phyloP scores from a whole-genome alignment of 2,113 vertebrate genomes.

The Neodontobutis hainanensis region DNA sequence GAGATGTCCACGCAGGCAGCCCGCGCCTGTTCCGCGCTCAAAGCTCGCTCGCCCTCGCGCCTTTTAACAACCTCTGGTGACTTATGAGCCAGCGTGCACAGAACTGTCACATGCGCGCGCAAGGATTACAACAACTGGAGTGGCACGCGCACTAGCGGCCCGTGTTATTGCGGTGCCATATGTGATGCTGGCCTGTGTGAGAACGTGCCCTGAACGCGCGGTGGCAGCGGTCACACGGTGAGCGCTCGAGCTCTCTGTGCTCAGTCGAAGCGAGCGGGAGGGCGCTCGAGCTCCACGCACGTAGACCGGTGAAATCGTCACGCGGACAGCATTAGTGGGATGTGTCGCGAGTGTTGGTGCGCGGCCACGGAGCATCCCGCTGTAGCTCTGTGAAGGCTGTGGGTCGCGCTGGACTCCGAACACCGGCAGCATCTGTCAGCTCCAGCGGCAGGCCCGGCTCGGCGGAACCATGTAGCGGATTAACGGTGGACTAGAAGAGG shows the following conservation, averaged over 20 bases:
- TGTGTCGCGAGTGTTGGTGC: constrained; percentile 43
- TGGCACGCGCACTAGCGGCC: constrained; percentile 51
- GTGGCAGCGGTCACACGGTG: constrained; percentile 20
- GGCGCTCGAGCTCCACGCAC: constrained; percentile 63
- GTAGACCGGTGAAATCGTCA: constrained; percentile 62
- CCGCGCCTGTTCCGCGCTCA: constrained; percentile 14
- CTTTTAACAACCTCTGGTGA: constrained; percentile 47
- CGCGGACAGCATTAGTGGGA: constrained; percentile 58
- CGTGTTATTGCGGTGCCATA: constrained; percentile 72
- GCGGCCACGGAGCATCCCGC: constrained; percentile 41
- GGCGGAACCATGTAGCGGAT: constrained; percentile 74
- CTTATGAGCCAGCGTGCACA: constrained; percentile 20
- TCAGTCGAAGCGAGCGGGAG: constrained; percentile 54
- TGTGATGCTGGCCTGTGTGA: constrained; percentile 16
- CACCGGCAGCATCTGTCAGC: constrained; percentile 24
- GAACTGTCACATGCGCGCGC: constrained; percentile 3
- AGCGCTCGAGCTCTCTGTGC: neutral
- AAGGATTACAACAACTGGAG: constrained; percentile 70
- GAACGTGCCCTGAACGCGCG: constrained; percentile 33
- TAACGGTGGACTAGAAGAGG: constrained; percentile 71
- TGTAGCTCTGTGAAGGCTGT: constrained; percentile 19
- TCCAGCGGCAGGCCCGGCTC: constrained; percentile 69
- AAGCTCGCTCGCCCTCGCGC: constrained; percentile 27
- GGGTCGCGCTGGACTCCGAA: constrained; percentile 37
- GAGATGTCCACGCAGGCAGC: constrained; percentile 9